Base-by-base conservation (phyloP, 2,113 vertebrate genomes). In the Pluvianellus socialis region DNA sequence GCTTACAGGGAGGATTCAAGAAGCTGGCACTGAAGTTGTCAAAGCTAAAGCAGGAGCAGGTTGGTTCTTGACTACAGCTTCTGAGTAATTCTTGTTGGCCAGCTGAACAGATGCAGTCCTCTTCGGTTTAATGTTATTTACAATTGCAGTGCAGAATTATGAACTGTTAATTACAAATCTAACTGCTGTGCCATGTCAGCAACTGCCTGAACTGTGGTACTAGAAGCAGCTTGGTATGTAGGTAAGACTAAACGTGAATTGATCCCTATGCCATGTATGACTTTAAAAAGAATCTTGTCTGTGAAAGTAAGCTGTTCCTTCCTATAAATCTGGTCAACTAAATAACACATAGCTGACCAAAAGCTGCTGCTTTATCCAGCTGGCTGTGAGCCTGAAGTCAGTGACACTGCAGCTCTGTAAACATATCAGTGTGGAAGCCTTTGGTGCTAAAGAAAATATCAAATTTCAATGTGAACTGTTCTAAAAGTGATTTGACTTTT, bases 1-100 rank as follows among this genome's bases (percentile, higher is more conserved):
- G 4, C 98, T 99, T 89, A 99, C 98, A 0, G 98, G 95, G 32
- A 98, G 99, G 79, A 99, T 99, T 97, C 99, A 99, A 96, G 99
- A 99, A 85, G 99, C 99, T 3, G 99, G 99, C 79, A 99, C 99
- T 1, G 99, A 99, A 96, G 99, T 99, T 77, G 99, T 99, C 53
- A 99, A 99, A 95, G 99, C 99, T 56, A 99, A 99, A 97, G 99
- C 99, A 7, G 99, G 99, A 92, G 98, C 99, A 92, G 99, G 99
- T 99, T 56, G 62, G 93, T 95, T 89, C 33, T 52, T 14, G 2
- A 38, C 4, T 58, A 20, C 11, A 35, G 49, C 55, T 73, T 67
- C 18, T 50, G 55, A 56, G 35, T 89, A 45, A 24, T 75, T 91
- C 32, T n/a, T 77, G 10, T 42, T 81, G 53, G 26, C n/a, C 83